Conservation (phyloP, 2,888 invertebrate species). For the Adelphocoris suturalis region DNA sequence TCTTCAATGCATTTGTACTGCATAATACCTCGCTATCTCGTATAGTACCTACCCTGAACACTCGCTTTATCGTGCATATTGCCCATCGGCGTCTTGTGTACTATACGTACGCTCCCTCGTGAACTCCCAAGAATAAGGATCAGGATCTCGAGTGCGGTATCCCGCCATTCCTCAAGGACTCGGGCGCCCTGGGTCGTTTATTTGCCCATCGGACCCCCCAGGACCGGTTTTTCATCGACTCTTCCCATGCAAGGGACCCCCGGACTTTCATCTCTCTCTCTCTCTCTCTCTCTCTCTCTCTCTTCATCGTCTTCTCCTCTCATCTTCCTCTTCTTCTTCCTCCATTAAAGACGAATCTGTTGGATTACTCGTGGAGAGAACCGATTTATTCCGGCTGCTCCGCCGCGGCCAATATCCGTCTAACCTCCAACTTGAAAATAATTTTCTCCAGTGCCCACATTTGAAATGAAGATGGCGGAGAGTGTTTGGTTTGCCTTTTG, state of each 20-base stretch:
- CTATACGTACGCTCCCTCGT: neutral
- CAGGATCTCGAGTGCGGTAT: constrained; percentile 10
- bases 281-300: neutral
- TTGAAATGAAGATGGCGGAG: too few species aligned
- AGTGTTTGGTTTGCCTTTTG: too few species aligned
- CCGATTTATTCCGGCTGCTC: constrained; percentile 8
- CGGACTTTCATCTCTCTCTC: neutral
- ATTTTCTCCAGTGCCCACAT: too few species aligned
- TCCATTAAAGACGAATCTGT: constrained; percentile 18
- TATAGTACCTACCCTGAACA: too few species aligned
- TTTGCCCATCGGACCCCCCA: constrained; percentile 31
- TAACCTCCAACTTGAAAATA: too few species aligned
- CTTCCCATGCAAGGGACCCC: constrained; percentile 33
- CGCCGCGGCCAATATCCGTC: neutral
- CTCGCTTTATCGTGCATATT: too few species aligned
- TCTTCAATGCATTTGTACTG: too few species aligned
- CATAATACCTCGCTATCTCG: too few species aligned
- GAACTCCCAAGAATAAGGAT: neutral
- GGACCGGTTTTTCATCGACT: constrained; percentile 29
- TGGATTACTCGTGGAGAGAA: neutral
- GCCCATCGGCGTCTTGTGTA: neutral
- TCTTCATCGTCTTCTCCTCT: neutral
- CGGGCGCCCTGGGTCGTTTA: neutral
- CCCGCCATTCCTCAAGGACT: constrained; percentile 39
- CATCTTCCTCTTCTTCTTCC: constrained; percentile 6